A percentile compares a stretch with the other conserved stretches of the same genome.
Conservation (phyloP, 2,888 invertebrate species). For the Drosophila anomelani region DNA sequence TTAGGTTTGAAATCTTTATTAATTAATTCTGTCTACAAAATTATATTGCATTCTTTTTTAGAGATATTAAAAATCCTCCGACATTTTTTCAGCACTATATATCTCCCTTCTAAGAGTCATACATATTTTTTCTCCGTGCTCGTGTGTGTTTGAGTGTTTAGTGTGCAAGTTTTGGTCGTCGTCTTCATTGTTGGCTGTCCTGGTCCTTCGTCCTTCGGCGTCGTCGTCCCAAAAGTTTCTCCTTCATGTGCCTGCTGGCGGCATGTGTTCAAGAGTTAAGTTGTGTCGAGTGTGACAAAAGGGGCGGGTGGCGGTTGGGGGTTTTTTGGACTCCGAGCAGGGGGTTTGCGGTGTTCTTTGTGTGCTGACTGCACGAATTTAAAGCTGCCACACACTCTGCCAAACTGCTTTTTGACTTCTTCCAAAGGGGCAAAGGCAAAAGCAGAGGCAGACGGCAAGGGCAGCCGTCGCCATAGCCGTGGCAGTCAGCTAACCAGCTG, state of each 20-base stretch:
- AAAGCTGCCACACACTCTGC: conserved; percentile 73
- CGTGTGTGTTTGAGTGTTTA: not conserved
- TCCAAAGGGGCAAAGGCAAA: conserved; percentile 32
- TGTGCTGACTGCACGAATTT: conserved; percentile 72
- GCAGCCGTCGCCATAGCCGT: conserved; percentile 11
- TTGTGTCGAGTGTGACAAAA: conserved; percentile 65
- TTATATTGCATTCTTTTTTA: too few species aligned
- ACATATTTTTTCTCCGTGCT: not conserved
- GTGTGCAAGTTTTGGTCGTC: conserved; percentile 11
- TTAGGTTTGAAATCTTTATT: too few species aligned
- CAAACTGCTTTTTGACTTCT: conserved; percentile 74
- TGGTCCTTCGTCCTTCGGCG: conserved; percentile 33
- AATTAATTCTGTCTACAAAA: too few species aligned
- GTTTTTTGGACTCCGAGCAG: conserved; percentile 2
- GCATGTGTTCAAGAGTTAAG: conserved; percentile 80
- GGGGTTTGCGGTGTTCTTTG: conserved; percentile 45
- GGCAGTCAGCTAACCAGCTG: conserved; percentile 70
- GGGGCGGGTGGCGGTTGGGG: conserved; percentile 1
- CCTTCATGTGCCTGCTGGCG: conserved; percentile 76
- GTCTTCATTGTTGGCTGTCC: conserved; percentile 31
- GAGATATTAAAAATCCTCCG: too few species aligned
- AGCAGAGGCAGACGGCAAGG: conserved; percentile 14
- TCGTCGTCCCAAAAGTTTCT: conserved; percentile 72
- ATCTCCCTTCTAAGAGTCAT: not conserved
- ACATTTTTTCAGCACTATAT: not conserved